phyloP scores from a whole-genome alignment of 2,888 invertebrate species.

The Cephus pygmeus region DNA sequence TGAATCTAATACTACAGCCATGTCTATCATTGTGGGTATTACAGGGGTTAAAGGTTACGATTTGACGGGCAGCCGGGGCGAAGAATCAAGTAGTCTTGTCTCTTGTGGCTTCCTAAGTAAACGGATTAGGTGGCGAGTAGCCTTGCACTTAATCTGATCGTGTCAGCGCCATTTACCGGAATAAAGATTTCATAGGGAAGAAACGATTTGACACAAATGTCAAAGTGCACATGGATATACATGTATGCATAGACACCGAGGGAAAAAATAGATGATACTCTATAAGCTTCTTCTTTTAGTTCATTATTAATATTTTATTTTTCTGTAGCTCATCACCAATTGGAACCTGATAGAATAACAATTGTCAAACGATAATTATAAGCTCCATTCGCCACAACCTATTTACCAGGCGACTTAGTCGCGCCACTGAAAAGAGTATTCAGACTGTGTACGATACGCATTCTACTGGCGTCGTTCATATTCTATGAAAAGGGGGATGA shows the following conservation, averaged over 20 bases:
- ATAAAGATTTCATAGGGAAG: neutral
- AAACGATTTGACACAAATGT: neutral
- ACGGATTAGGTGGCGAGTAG: conserved; percentile 28
- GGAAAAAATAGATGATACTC: neutral
- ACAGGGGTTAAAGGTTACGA: neutral
- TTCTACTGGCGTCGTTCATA: neutral
- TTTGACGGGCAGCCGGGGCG: conserved; percentile 16
- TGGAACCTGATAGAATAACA: neutral
- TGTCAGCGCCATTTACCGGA: conserved; percentile 7
- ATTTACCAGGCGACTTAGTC: neutral
- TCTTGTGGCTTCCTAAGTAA: conserved; percentile 34
- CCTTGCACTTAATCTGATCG: conserved; percentile 18
- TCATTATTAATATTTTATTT: neutral
- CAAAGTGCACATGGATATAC: too few species aligned
- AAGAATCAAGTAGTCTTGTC: conserved; percentile 28
- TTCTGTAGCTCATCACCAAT: too few species aligned
- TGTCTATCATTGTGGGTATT: neutral
- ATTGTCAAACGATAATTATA: neutral
- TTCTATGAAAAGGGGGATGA: neutral
- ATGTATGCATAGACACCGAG: neutral
- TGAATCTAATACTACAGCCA: neutral
- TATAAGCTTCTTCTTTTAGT: neutral
- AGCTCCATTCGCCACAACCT: neutral
- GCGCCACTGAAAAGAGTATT: neutral
- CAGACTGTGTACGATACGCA: neutral